A percentile compares a stretch with the other conserved stretches of the same genome.
These are phyloP conservation scores for Baronia brevicornis DNA, from an alignment of 2,888 invertebrate species.

Conservation along the genomic window DNA sequence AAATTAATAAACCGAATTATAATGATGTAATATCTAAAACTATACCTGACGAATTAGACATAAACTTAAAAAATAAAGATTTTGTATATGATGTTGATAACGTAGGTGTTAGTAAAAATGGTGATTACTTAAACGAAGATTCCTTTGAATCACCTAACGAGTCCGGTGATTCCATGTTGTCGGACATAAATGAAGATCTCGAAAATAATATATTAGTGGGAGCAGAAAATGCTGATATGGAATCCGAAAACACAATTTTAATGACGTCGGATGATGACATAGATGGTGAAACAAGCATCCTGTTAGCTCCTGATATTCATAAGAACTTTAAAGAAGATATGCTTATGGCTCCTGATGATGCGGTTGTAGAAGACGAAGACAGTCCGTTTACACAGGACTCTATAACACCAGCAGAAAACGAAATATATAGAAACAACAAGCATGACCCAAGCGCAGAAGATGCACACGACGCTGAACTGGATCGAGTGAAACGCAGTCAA, in stretches of 20 bases:
- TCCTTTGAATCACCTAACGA: background rate
- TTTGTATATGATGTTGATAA: too few species aligned
- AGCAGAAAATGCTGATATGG: background rate
- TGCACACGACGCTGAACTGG: conserved; percentile 9
- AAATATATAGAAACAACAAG: conserved; percentile 10
- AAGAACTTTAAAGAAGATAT: conserved; percentile 2
- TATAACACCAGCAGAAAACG: conserved; percentile 1
- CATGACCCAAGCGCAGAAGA: conserved; percentile 31
- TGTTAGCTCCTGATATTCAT: conserved; percentile 4
- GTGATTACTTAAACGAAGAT: conserved; percentile 13
- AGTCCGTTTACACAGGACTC: background rate
- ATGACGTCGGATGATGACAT: conserved; percentile 3
- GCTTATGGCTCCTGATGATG: conserved; percentile 20
- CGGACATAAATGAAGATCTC: background rate
- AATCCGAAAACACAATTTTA: conserved; percentile 10
- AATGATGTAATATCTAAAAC: too few species aligned
- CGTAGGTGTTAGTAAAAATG: conserved; percentile 1
- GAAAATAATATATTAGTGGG: conserved; percentile 4
- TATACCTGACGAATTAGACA: conserved; percentile 1
- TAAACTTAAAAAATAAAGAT: conserved; percentile 5
- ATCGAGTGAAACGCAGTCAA: conserved; percentile 44
- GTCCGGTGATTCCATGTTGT: background rate
- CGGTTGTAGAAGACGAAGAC: conserved; percentile 17
- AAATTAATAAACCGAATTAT: conserved; percentile 1
- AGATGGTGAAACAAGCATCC: conserved; percentile 1